Evolutionary conservation across 2,113 vertebrate species (phyloP).

Genomic region (Prionailurus bengalensis): DNA sequence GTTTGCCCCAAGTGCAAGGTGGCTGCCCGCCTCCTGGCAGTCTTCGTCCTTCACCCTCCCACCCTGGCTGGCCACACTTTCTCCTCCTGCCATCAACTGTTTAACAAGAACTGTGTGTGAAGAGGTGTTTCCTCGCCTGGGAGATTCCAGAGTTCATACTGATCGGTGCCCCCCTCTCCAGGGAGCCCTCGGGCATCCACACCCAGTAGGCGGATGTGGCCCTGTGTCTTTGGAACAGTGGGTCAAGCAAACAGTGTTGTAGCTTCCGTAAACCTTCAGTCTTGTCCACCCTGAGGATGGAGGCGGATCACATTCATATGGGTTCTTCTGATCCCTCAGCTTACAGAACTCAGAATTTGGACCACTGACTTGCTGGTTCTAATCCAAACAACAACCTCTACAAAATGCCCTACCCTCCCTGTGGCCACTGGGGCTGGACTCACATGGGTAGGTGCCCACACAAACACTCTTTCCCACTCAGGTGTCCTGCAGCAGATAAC

Average conservation of each 20-base stretch:
- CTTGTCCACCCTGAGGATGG: neutral
- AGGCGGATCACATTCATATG: neutral
- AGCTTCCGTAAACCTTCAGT: neutral
- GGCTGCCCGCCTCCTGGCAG: neutral
- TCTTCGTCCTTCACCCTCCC: neutral
- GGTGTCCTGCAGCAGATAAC: neutral
- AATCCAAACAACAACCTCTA: neutral
- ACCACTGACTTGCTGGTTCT: neutral
- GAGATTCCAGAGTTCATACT: neutral
- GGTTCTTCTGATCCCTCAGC: neutral
- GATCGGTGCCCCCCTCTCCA: neutral
- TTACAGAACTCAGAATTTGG: conserved; percentile 7
- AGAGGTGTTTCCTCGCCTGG: neutral
- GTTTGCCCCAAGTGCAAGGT: neutral
- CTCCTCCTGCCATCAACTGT: neutral
- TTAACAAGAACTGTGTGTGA: neutral
- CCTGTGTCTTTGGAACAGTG: neutral
- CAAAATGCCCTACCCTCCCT: neutral
- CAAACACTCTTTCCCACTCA: neutral
- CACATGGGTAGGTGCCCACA: accelerated
- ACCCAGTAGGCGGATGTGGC: neutral
- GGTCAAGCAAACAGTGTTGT: neutral
- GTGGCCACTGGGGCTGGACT: neutral
- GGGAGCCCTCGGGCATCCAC: neutral
- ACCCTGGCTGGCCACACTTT: conserved; percentile 27